phyloP scores from a whole-genome alignment of 1,140 invertebrate genomes.

The Nymphalis io region DNA sequence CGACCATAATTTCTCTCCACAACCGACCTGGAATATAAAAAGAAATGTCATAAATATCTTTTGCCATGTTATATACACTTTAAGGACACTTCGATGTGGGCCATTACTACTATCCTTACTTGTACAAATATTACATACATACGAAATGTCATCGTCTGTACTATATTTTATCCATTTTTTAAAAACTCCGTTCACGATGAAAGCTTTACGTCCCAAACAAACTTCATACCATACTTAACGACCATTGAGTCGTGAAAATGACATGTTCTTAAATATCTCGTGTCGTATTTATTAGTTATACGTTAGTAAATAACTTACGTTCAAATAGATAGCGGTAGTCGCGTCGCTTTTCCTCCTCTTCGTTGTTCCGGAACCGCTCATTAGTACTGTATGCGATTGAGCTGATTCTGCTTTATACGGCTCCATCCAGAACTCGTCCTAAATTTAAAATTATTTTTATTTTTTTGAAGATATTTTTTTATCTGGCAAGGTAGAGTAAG shows the following conservation, averaged over 20 bases:
- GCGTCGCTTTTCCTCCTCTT: conserved; percentile 60
- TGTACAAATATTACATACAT: too few relatives aligned
- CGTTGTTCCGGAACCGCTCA: conserved; percentile 61
- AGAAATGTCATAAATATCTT: not conserved
- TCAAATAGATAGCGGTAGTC: conserved; percentile 72
- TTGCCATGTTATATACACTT: not conserved
- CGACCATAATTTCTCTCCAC: conserved; percentile 83
- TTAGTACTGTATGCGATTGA: conserved; percentile 56
- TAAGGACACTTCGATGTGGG: too few relatives aligned
- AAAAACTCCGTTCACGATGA: too few relatives aligned
- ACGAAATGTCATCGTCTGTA: too few relatives aligned
- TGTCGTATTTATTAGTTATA: too few relatives aligned
- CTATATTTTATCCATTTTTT: too few relatives aligned
- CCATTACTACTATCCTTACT: too few relatives aligned
- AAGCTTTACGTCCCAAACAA: too few relatives aligned
- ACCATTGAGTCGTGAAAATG: too few relatives aligned
- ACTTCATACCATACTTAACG: too few relatives aligned
- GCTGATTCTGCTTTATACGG: conserved; percentile 62
- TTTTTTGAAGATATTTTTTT: not conserved
- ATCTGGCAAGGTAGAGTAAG: too few relatives aligned
- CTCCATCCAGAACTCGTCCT: conserved; percentile 77
- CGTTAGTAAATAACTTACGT: conserved; percentile 50
- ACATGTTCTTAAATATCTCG: too few relatives aligned
- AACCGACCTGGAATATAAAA: conserved; percentile 82
- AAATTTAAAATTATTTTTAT: conserved; percentile 1